Percentiles rank a stretch among this genome's conserved stretches.
Conservation (phyloP, 2,888 invertebrate species). For the Stramonita haemastoma region DNA sequence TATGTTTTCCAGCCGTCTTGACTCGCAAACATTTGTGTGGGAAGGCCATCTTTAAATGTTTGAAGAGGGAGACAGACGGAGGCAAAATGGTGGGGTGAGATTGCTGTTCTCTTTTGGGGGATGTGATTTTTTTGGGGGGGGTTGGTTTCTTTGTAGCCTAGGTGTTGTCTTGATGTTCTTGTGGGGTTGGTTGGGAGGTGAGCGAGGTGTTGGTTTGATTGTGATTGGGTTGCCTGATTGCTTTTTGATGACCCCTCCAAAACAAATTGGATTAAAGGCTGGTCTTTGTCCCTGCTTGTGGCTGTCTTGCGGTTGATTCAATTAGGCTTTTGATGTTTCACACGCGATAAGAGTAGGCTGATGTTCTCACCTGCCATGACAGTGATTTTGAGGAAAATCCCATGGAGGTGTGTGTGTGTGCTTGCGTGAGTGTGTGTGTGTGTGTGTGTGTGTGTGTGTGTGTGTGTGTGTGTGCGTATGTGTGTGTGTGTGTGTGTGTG, state of each 20-base stretch:
- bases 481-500: no score
- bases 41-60: conserved; percentile 13
- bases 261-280: neutral
- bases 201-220: neutral
- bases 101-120: neutral
- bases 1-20: conserved; percentile 6
- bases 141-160: neutral
- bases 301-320: no score
- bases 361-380: no score
- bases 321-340: no score
- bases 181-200: neutral
- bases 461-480: neutral
- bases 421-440: no score
- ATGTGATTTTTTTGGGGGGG: neutral
- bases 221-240: neutral
- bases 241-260: conserved; percentile 1
- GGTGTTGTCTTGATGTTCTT: neutral
- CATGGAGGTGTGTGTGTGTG: no score
- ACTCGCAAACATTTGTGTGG: neutral
- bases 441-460: neutral
- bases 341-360: no score
- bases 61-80: neutral
- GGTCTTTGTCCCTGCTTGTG: no score
- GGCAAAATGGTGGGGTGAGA: neutral
- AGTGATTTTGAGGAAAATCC: no score